Base-by-base conservation (phyloP, 2,797 vertebrate genomes). In the Pangasius larnaudii region DNA sequence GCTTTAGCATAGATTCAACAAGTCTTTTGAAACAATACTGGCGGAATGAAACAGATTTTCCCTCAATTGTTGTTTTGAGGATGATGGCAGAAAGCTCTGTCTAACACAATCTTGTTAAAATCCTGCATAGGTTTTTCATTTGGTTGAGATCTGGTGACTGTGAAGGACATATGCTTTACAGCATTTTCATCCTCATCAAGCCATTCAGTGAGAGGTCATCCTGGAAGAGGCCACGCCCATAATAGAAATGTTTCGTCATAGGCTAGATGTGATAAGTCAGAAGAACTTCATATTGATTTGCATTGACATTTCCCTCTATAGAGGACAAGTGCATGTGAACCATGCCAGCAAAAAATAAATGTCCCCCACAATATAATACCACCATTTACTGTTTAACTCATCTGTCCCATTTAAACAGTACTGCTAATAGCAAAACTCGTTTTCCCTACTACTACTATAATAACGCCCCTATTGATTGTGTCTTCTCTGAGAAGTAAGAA, bases 401-500 rank as follows among this genome's bases (percentile, higher is more conserved):
- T 77, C 49, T 78, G 78, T 61, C 18, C 8, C 22, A 16, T 67
- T 67, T 79, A 33, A 51, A 84, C n/a, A 65, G 11, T 51, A 49
- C 16, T 3, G 46, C 82, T 8, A 14, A 33, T 27, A 24, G 63
- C 46, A 24, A 53, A 14, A 69, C 56, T 13, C 11, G 11, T 53
- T 24, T 33, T 14, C 82, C 65, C 11, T 69, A 11, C 30, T 69
- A 24, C 56, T 56, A 53, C 6, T 24, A 9, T 84, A 84, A 71
- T 53, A 84, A 84, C 11, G 19, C 11, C 11, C 5, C 2, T 71
- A 53, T 84, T 27, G 65, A 84, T 84, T 27, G 22, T 3, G 30
- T 84, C 78, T 71, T 10, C n/a, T 80, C 11, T 27, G 30, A 71
- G 18, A 84, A 84, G n/a, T 90, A 89, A 93, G 88, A 90, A 78